Evolutionary conservation across 2,888 invertebrate genomes (phyloP).

Genomic region (Pseudolycoriella hygida): DNA sequence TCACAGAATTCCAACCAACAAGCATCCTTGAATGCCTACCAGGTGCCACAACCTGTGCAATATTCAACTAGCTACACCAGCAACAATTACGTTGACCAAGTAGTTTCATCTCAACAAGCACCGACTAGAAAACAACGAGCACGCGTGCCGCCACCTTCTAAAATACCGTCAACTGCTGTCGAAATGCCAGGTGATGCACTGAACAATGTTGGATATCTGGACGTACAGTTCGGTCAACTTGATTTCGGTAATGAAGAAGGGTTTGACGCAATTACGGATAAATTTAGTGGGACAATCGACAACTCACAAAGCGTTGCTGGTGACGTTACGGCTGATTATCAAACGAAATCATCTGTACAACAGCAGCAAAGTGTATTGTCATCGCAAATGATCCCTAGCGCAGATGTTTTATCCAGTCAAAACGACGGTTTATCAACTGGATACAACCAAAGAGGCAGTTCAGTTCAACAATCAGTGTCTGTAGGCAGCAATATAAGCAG

Average conservation of each 20-base stretch:
- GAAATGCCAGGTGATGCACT: slow-evolving; percentile 88
- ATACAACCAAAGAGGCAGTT: slow-evolving; percentile 4
- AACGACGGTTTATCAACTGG: slow-evolving; percentile 3
- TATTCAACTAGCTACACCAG: slow-evolving; percentile 21
- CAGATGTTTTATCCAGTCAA: slow-evolving; percentile 5
- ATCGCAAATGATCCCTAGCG: slow-evolving; percentile 18
- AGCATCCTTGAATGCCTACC: slow-evolving; percentile 5
- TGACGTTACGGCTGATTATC: slow-evolving; percentile 22
- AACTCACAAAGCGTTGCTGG: slow-evolving; percentile 19
- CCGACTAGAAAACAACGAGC: slow-evolving; percentile 37
- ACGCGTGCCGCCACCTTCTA: slow-evolving; percentile 68
- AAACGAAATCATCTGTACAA: slow-evolving; percentile 17
- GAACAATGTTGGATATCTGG: slow-evolving; percentile 56
- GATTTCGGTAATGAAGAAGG: slow-evolving; percentile 44
- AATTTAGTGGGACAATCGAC: slow-evolving; percentile 25
- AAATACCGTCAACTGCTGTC: slow-evolving; percentile 86
- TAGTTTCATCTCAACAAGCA: slow-evolving; percentile 18
- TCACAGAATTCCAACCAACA: slow-evolving; percentile 18
- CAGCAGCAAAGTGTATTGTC: slow-evolving; percentile 8
- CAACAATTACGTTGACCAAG: slow-evolving; percentile 22
- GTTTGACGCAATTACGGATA: slow-evolving; percentile 26
- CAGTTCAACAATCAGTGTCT: slow-evolving; percentile 3
- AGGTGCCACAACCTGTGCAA: slow-evolving; percentile 19
- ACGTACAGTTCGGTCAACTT: slow-evolving; percentile 86
- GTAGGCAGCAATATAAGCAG: slow-evolving; percentile 1